Evolutionary conservation across 2,797 vertebrate genomes (phyloP).

Genomic region (Picus viridis): DNA sequence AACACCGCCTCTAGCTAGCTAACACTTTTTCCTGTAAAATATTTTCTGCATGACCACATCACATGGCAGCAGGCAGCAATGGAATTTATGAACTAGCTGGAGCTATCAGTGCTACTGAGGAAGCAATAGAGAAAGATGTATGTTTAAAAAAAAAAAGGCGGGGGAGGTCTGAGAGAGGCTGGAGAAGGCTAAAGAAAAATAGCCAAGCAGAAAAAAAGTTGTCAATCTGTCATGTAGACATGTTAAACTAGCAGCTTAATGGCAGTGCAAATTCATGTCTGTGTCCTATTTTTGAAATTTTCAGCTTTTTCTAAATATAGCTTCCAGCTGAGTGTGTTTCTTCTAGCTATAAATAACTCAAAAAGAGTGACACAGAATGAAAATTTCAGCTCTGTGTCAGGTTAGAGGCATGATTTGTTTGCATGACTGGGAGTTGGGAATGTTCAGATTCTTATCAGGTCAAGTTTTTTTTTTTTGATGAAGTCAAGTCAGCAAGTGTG

Average conservation of each 20-base stretch:
- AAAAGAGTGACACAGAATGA: slow-evolving; percentile 1
- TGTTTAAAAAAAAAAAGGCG: background rate
- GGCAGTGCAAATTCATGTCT: slow-evolving; percentile 7
- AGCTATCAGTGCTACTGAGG: slow-evolving; percentile 29
- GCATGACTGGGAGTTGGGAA: background rate
- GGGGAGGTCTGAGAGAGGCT: rapidly evolving
- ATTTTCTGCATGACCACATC: slow-evolving; percentile 74
- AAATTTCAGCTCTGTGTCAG: background rate
- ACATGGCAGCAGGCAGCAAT: slow-evolving; percentile 59
- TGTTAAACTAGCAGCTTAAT: slow-evolving; percentile 20
- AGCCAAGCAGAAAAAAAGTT: background rate
- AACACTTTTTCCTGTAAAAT: slow-evolving; percentile 65
- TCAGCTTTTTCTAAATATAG: slow-evolving; percentile 40
- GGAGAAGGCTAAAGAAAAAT: background rate
- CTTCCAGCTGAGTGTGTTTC: background rate
- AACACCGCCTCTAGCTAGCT: slow-evolving; percentile 67
- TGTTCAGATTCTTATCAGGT: background rate
- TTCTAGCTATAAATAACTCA: slow-evolving; percentile 1
- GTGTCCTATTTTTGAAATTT: slow-evolving; percentile 17
- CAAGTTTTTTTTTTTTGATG: background rate
- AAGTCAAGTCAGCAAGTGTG: background rate
- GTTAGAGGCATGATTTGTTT: background rate
- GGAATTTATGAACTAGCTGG: slow-evolving; percentile 72
- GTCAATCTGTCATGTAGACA: background rate
- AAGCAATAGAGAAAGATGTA: slow-evolving; percentile 14